A percentile compares a stretch with the other conserved stretches of the same genome.
These are phyloP conservation scores for Pseudeuparius sepicola DNA, from an alignment of 2,888 invertebrate genomes.

Conservation along the genomic window DNA sequence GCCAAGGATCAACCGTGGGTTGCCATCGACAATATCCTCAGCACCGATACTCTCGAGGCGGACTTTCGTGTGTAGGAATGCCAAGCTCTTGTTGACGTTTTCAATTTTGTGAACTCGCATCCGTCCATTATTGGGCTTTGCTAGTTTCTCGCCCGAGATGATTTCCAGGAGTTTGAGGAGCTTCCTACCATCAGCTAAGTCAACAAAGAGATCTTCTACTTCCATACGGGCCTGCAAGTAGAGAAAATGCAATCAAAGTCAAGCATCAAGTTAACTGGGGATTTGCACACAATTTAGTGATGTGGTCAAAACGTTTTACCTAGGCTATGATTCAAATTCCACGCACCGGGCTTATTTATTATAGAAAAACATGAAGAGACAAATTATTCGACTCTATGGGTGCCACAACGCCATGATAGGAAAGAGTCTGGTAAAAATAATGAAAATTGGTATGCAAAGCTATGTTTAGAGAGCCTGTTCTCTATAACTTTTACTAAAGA, in stretches of 20 bases:
- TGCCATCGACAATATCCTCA: slow-evolving; percentile 97
- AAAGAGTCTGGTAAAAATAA: no score
- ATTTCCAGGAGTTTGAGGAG: slow-evolving; percentile 91
- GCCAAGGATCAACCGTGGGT: slow-evolving; percentile 92
- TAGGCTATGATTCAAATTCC: no score
- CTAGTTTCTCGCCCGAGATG: slow-evolving; percentile 95
- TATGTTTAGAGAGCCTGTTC: no score
- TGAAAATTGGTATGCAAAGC: no score
- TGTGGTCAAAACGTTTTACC: no score
- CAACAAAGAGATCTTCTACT: slow-evolving; percentile 93
- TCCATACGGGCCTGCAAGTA: slow-evolving; percentile 84
- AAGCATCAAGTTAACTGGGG: no score
- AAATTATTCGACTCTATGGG: no score
- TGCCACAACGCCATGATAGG: no score
- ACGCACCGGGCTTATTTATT: no score
- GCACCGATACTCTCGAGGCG: slow-evolving; percentile 97
- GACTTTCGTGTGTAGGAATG: slow-evolving; percentile 93
- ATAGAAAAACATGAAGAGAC: no score
- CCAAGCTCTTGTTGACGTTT: slow-evolving; percentile 95
- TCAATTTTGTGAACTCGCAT: slow-evolving; percentile 99
- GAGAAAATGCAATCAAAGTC: slow-evolving; percentile 3
- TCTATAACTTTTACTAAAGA: no score
- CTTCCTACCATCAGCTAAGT: slow-evolving; percentile 91
- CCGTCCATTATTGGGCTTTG: slow-evolving; percentile 89
- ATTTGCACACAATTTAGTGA: no score